Base-by-base conservation (phyloP, 2,888 invertebrate species). In the Mechanitis messenoides region DNA sequence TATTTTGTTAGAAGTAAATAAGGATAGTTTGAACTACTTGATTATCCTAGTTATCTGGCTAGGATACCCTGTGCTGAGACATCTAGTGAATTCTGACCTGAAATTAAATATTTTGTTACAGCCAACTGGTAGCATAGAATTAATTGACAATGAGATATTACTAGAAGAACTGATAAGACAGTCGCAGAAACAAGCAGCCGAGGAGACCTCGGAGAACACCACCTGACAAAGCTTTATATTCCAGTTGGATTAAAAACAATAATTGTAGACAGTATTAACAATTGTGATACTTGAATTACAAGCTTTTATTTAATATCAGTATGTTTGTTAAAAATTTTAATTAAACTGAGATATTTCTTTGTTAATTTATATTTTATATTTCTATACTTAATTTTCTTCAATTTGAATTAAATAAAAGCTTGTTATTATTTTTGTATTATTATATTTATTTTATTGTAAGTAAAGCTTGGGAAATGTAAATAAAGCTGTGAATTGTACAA, bases 181-280 rank as follows among this genome's bases (percentile, higher is more conserved):
- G 68, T 84, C 87, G n/a, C 70, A 77, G 56, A 83, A 77, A 53
- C 66, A 82, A 68, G 80, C 81, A 33, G 63, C 73, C 46, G 81
- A 77, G 65, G 77, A 68, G 45, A 73, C 75, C 35, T 64, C 76
- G 55, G 84, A 81, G 57, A 79, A 80, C 59, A 74, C 80, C 56
- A 83, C 87, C 74, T 88, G 88, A 89, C 87, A 80, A 38, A 83
- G 76, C 69, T 82, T 81, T 66, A 80, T 83, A 72, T 84, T 85
- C 74, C 78, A 75, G 60, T 84, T 83, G 83, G 83, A 84, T 72
- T 81, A 69, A 80, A 65, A 71, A 64, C 66, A 70, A 61, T 70
- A 71, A 64, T 70, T 73, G 75, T 75, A 80, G 74, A 81, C 88
- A 88, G 88, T 88, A 88, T 88, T 88, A 87, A 72, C 69, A 71